Conservation (phyloP, 2,888 invertebrate species). For the Congeria kusceri region DNA sequence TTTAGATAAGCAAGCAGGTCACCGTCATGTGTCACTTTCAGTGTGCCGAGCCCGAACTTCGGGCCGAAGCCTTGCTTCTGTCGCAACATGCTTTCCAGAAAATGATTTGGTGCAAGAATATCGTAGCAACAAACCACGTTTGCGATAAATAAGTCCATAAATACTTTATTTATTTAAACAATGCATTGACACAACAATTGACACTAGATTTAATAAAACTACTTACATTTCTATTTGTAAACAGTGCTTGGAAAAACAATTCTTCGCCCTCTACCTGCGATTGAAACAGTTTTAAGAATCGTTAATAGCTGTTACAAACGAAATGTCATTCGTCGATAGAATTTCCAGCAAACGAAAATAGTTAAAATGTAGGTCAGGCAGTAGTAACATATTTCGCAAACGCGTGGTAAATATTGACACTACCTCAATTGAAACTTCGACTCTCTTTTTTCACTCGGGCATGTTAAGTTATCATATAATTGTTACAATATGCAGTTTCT, state of each 20-base stretch:
- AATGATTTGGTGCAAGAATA: conserved; percentile 17
- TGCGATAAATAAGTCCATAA: too few relatives aligned
- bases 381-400: too few relatives aligned
- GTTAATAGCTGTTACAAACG: not conserved
- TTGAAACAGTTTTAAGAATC: not conserved
- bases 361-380: not conserved
- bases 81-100: conserved; percentile 57
- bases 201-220: not conserved
- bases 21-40: too few relatives aligned
- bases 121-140: not conserved
- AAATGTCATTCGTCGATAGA: not conserved
- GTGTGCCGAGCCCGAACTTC: not conserved
- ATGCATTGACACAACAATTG: not conserved
- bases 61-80: conserved; percentile 45
- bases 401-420: too few relatives aligned
- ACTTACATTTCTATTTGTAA: conserved; percentile 42
- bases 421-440: too few relatives aligned
- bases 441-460: too few relatives aligned
- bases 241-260: conserved; percentile 56
- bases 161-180: too few relatives aligned
- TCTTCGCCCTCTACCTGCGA: conserved; percentile 40
- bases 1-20: too few relatives aligned
- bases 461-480: too few relatives aligned
- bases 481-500: too few relatives aligned
- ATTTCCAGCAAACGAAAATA: conserved; percentile 1